Evolutionary conservation across 1,140 invertebrate genomes (phyloP), one percentile per base, ranked within the genome.

Genomic region (Meloidogyne exigua): DNA sequence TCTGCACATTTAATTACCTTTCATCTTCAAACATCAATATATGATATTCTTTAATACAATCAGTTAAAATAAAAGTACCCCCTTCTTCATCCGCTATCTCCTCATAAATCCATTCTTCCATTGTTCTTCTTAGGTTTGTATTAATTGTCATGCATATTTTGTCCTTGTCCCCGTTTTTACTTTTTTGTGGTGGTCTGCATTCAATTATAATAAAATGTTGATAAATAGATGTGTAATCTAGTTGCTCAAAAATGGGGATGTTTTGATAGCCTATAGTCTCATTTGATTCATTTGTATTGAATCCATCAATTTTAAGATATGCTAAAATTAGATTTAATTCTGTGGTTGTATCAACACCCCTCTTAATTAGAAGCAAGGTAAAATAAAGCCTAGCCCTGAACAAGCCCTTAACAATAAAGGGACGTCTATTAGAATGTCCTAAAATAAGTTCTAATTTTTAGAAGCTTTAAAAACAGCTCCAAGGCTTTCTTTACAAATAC

Each of bases 171-270:
- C 2, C 15, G 2, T 28, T 9, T 7, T 15, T 71, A 32, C 28
- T 32, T 32, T 32, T 32, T 32, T 2, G 7, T 32, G 28, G 28
- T 26, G 69, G 25, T 2, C 18, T 57, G 39, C 69, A 71, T 28
- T 57, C 44, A 71, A 71, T 71, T 7, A 71, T 2, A 10, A 62
- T 28, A 21, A 71, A 71, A 71, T 71, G 69, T n/a, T 42, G 4
- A 71, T 57, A 71, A 44, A 28, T n/a, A 1, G 15, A 26, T 49
- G 36, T 71, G n/a, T 57, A 71, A 57, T 71, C 23, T 2, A 71
- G 18, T 44, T 71, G 7, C 12, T 71, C 69, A 71, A 71, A 71
- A n/a, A 57, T 4, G 21, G 18, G 0, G 39, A 71, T 23, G 5
- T 49, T 7, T 44, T 12, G 9, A 11, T 18, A n/a, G 44, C n/a